A percentile compares a stretch with the other conserved stretches of the same genome.
phyloP scores from a whole-genome alignment of 2,113 vertebrate species.

The Leuciscus idus region DNA sequence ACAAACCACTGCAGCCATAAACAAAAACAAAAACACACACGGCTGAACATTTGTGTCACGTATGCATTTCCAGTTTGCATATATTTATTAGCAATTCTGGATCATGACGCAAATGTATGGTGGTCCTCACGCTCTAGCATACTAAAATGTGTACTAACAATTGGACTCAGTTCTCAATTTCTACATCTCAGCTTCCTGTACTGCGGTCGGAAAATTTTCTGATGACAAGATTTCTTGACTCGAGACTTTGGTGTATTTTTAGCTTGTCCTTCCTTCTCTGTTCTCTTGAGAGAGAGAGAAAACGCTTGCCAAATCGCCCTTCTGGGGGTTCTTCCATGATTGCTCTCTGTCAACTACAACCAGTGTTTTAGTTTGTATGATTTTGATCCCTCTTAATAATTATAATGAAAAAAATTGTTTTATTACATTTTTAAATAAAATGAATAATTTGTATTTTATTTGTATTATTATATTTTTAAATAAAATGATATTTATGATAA shows the following conservation, averaged over 20 bases:
- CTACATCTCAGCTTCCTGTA: conserved; percentile 79
- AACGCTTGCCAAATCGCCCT: not conserved
- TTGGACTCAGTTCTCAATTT: conserved; percentile 79
- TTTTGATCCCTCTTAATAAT: not conserved
- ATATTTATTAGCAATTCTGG: not conserved
- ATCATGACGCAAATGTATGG: not conserved
- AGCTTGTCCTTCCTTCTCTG: conserved; percentile 57
- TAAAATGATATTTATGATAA: not conserved
- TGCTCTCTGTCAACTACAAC: not conserved
- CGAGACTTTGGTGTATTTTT: conserved; percentile 76
- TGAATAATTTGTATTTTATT: not conserved
- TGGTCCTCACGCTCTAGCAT: not conserved
- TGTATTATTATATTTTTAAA: not conserved
- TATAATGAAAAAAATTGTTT: not conserved
- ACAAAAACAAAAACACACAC: not conserved
- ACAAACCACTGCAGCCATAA: conserved; percentile 1
- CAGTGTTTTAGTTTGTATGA: not conserved
- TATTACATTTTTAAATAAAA: not conserved
- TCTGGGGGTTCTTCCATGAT: conserved; percentile 24
- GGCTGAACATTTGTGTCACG: not conserved
- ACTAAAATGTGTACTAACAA: conserved; percentile 61
- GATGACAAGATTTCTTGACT: conserved; percentile 79
- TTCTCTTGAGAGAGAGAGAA: conserved; percentile 38
- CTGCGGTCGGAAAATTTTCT: conserved; percentile 82
- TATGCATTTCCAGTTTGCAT: not conserved